Conservation (phyloP, 2,113 vertebrate species). For the Pantherophis guttatus region DNA sequence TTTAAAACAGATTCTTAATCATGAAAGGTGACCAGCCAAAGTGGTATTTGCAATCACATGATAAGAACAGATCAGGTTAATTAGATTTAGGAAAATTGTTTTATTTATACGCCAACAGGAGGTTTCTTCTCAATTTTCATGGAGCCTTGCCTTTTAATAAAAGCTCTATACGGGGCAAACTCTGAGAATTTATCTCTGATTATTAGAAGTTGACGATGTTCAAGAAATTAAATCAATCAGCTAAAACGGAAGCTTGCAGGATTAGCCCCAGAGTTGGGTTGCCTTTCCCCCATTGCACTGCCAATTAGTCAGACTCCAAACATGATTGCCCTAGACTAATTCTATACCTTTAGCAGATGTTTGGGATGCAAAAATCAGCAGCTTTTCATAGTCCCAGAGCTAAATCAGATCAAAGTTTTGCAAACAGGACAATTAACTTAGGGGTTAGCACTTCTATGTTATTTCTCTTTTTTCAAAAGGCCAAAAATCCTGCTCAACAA, state of each 20-base stretch:
- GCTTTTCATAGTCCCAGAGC: neutral
- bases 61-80: neutral
- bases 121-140: neutral
- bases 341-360: neutral
- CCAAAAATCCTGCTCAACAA: neutral
- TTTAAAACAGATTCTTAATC: neutral
- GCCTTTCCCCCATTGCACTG: neutral
- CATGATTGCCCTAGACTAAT: neutral
- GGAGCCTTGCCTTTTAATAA: neutral
- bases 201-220: neutral
- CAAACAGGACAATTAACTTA: neutral
- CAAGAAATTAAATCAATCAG: constrained; percentile 5
- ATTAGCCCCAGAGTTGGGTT: neutral
- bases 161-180: neutral
- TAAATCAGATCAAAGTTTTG: neutral
- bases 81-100: neutral
- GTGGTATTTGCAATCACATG: neutral
- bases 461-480: neutral
- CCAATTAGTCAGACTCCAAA: neutral
- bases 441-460: neutral
- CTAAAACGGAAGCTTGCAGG: neutral
- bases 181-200: neutral
- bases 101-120: neutral
- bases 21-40: neutral
- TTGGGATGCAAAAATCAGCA: neutral